A percentile compares a stretch with the other conserved stretches of the same genome.
Conservation (phyloP, 2,888 invertebrate genomes). For the Lepidocyrtoides sp. region DNA sequence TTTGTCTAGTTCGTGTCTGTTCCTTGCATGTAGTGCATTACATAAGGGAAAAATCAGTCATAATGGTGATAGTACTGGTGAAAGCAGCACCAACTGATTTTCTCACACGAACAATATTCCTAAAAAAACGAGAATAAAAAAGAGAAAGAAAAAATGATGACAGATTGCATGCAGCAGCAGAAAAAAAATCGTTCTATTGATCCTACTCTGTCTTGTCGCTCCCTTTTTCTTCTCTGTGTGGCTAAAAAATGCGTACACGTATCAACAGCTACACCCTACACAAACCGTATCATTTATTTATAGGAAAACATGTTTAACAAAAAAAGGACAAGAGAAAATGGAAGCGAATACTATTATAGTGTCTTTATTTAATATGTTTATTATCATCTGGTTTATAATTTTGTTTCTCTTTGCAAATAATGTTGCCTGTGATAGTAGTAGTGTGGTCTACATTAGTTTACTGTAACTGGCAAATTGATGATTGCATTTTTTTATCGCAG, state of each 20-base stretch:
- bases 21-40: neutral
- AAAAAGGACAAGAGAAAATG: neutral
- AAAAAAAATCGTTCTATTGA: slow-evolving; percentile 49
- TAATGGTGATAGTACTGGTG: no score
- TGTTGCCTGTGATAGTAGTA: neutral
- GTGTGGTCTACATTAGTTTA: slow-evolving; percentile 4
- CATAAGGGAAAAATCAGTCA: neutral
- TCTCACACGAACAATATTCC: neutral
- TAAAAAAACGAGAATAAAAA: slow-evolving; percentile 23
- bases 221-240: neutral
- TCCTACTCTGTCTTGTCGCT: slow-evolving; percentile 23
- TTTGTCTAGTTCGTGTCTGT: slow-evolving; percentile 11
- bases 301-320: neutral
- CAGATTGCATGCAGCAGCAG: slow-evolving; percentile 72
- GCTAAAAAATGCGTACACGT: slow-evolving; percentile 6
- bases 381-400: slow-evolving; percentile 10
- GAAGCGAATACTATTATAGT: neutral
- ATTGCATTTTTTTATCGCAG: slow-evolving; percentile 22
- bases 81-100: slow-evolving; percentile 32
- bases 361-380: neutral
- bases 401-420: neutral
- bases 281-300: neutral
- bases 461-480: slow-evolving; percentile 43
- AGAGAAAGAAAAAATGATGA: slow-evolving; percentile 61
- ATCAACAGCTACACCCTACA: neutral